Percentiles rank a stretch among this genome's conserved stretches.
phyloP scores from a whole-genome alignment of 2,113 vertebrate species.

The Pithys albifrons region DNA sequence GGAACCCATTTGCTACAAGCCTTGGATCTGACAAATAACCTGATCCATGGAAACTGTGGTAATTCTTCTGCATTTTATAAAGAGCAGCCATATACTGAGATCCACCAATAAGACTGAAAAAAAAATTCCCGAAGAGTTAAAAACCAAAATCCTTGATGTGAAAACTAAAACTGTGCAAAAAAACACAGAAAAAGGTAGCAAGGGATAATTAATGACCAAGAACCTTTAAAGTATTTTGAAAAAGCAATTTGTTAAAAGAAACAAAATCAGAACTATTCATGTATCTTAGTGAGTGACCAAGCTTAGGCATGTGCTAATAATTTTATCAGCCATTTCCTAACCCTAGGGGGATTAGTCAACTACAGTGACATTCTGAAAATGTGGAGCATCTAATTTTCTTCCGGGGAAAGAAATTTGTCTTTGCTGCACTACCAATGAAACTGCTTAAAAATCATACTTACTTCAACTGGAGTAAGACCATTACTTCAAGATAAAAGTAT shows the following conservation, averaged over 20 bases:
- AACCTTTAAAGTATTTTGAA: neutral
- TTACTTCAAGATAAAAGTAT: neutral
- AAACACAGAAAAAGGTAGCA: neutral
- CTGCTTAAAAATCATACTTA: neutral
- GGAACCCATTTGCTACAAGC: conserved; percentile 91
- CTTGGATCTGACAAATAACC: conserved; percentile 85
- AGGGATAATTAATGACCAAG: neutral
- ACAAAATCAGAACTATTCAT: neutral
- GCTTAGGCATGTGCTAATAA: neutral
- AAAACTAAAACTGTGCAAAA: neutral
- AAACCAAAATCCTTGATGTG: neutral
- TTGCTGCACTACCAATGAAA: neutral
- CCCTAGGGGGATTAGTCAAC: neutral
- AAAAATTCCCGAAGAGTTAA: neutral
- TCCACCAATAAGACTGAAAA: conserved; percentile 82
- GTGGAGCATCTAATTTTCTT: neutral
- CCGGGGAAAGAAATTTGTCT: neutral
- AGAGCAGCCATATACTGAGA: conserved; percentile 81
- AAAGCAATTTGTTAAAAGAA: neutral
- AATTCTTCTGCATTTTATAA: conserved; percentile 81
- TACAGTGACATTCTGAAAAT: neutral
- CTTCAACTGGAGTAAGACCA: neutral
- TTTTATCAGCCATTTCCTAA: neutral
- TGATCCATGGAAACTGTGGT: conserved; percentile 67
- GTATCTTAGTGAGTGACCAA: neutral